Base-by-base conservation (phyloP, 2,888 invertebrate species). In the Clistopyga incitator region DNA sequence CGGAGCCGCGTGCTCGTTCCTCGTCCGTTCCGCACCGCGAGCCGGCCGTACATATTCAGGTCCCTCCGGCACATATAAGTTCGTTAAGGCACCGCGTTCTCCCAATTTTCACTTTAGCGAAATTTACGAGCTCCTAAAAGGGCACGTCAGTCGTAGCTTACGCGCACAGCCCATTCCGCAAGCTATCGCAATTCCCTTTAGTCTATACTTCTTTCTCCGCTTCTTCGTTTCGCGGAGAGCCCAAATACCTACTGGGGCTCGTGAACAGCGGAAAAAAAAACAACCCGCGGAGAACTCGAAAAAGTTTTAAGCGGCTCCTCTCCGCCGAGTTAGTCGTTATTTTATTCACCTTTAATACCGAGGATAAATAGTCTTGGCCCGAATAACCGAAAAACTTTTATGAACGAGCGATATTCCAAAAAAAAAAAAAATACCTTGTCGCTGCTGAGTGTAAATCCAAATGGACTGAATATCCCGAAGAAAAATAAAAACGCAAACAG, bases 111-210 rank as follows among this genome's bases (percentile, higher is more conserved):
- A 89, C 90, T 89, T 90, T 89, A 90, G 88, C 89, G 90, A 89
- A 90, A 91, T 91, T 91, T 91, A 91, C 90, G 91, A 90, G 87
- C 89, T 81, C 87, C 91, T 90, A 90, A 90, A 91, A 90, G 90
- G 89, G 88, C 88, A 86, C 87, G 71, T 82, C 82, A 85, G 85
- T 85, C 80, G 85, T 82, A 81, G 71, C 84, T 85, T 81, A 84
- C 81, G 77, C 82, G 50, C 59, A 25, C 70, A n/a, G n/a, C 42
- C 70, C 64, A 56, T 82, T 85, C 61, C 79, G 83, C 38, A 38
- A 38, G 83, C 85, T 84, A 84, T 86, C 84, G 78, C 80, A 70
- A 78, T 84, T 78, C 81, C 78, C 84, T 86, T 86, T 76, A 78
- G 52, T 50, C 15, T 85, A 78, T 64, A 79, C 64, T 78, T 71